phyloP scores from a whole-genome alignment of 2,797 vertebrate species.

The Petrocephalus schoutedeni region DNA sequence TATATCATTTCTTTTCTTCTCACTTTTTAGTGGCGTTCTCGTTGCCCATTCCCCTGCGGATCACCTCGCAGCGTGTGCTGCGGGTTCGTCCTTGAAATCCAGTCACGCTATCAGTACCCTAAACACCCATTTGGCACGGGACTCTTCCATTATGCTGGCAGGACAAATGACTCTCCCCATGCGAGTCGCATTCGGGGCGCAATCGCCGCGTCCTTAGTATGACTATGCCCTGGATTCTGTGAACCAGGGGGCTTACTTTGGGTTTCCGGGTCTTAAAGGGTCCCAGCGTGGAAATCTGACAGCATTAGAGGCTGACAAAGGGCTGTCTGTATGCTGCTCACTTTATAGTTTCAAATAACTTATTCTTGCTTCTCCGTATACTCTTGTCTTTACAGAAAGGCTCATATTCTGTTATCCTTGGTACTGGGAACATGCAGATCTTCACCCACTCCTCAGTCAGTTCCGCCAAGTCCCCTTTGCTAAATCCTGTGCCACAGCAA shows the following conservation, averaged over 20 bases:
- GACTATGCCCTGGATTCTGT: conserved; percentile 29
- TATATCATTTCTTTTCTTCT: too few relatives aligned
- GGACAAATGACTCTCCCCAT: conserved; percentile 40
- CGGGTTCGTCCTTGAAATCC: not conserved
- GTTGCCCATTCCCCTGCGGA: not conserved
- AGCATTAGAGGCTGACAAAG: not conserved
- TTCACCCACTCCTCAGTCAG: not conserved
- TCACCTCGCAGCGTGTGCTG: not conserved
- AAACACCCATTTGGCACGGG: not conserved
- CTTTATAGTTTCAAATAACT: not conserved
- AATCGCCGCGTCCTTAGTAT: conserved; percentile 36
- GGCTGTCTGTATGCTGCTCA: not conserved
- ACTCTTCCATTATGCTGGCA: conserved; percentile 32
- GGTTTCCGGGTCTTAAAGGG: not conserved
- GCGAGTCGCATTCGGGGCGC: conserved; percentile 36
- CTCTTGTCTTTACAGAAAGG: not conserved
- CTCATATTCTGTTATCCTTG: not conserved
- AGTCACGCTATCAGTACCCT: not conserved
- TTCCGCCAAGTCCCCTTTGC: not conserved
- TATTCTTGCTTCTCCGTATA: not conserved
- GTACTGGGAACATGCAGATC: not conserved
- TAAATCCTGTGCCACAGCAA: not conserved
- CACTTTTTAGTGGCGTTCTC: not conserved
- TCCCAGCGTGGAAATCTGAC: not conserved
- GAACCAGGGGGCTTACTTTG: not conserved